Base-by-base conservation (phyloP, 1,140 invertebrate species). In the Drosophila sturtevanti region DNA sequence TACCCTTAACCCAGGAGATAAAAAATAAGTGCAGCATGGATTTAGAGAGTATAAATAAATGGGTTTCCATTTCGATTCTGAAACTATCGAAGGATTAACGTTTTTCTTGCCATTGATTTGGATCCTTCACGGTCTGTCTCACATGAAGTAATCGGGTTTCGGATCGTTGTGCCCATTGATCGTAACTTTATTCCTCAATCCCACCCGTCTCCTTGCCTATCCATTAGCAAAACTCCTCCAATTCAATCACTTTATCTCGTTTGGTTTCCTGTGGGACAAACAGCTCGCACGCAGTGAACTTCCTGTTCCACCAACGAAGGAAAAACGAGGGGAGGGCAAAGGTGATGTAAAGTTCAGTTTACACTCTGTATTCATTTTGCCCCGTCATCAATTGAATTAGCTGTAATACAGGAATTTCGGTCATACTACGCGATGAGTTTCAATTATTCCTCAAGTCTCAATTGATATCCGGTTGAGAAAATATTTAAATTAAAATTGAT, bases 381-480 rank as follows among this genome's bases (percentile, higher is more conserved):
- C 14, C 18, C 3, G 10, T 21, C 41, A 21, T 18, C 10, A 18
- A 48, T 48, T 21, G 41, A 44, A 44, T 44, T 44, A 18, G 41
- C 14, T 44, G 41, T 1, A 48, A 21, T 48, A 48, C 41, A 21
- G 9, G 16, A 48, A 48, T 48, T 48, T 48, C 16, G 41, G 18
- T 48, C 16, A 21, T 44, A 44, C 41, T 44, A 18, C 14, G 41
- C 2, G 7, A 9, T 44, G 27, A 31, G 27, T 48, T 48, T 21
- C 41, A 48, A 21, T 48, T 21, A 48, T 48, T 48, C 12, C 37
- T 5, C 12, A n/a, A n/a, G 3, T 38, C 37, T n/a, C 11, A 4
- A n/a, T n/a, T 38, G 16, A 48, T 48, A 48, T 48, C 41, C 41
- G 41, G 16, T 48, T 48, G 16, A 48, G 41, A 48, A 48, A 48